Conservation (phyloP, 2,888 invertebrate species). For the Eristalis intricaria region DNA sequence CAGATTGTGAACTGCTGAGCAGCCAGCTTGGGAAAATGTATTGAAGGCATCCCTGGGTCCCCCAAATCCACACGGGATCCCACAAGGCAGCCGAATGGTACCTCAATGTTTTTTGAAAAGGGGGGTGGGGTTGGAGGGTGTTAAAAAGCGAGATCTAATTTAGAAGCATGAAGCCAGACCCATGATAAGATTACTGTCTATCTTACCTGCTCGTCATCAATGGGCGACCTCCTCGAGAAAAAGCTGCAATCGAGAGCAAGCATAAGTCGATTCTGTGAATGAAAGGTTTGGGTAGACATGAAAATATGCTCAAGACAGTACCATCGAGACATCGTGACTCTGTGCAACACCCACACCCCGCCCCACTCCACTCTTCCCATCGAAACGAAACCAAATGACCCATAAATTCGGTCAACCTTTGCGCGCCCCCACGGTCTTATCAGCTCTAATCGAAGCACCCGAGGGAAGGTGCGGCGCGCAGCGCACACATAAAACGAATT, state of each 20-base stretch:
- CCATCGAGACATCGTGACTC: not conserved
- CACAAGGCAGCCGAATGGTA: no score
- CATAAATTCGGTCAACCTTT: not conserved
- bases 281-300: slow-evolving; percentile 53
- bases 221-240: slow-evolving; percentile 62
- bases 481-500: no score
- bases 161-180: not conserved
- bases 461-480: not conserved
- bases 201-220: slow-evolving; percentile 68
- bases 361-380: not conserved
- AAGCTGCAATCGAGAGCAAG: slow-evolving; percentile 64
- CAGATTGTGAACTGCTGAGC: no score
- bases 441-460: not conserved
- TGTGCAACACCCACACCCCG: not conserved
- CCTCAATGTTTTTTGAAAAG: no score
- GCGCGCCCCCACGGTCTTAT: not conserved
- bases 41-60: no score
- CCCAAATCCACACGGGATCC: no score
- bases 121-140: no score
- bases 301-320: slow-evolving; percentile 52
- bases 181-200: slow-evolving; percentile 23
- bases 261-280: slow-evolving; percentile 68
- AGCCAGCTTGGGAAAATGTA: no score
- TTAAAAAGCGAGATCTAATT: not conserved
- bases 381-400: not conserved